phyloP scores from a whole-genome alignment of 2,113 vertebrate genomes.

The Patagioenas fasciata region DNA sequence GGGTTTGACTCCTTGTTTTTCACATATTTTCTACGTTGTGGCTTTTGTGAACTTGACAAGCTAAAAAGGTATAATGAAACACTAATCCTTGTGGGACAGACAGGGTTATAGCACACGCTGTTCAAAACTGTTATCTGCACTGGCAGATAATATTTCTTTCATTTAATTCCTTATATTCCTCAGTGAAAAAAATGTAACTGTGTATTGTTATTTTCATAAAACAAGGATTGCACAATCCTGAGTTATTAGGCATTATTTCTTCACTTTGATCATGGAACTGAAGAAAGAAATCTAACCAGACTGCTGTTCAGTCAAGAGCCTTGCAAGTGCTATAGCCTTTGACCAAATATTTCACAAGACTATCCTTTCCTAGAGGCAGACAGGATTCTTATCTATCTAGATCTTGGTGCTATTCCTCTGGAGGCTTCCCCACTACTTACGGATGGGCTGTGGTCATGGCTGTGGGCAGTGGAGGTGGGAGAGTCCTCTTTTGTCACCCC shows the following conservation, averaged over 20 bases:
- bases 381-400: not conserved
- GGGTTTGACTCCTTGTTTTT: not conserved
- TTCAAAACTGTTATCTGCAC: not conserved
- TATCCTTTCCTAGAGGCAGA: not conserved
- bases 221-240: not conserved
- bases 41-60: not conserved
- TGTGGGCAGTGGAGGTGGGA: too few species aligned
- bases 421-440: not conserved
- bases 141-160: not conserved
- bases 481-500: not conserved
- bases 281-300: not conserved
- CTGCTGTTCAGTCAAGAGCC: not conserved
- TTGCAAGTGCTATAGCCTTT: not conserved
- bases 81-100: not conserved
- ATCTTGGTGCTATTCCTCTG: not conserved
- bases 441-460: not conserved
- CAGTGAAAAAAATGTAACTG: not conserved
- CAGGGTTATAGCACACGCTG: not conserved
- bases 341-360: slow-evolving; percentile 11
- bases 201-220: not conserved
- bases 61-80: not conserved
- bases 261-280: not conserved
- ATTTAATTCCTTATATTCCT: not conserved
- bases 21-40: not conserved
- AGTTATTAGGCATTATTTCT: not conserved